These are phyloP conservation scores for Poeciliopsis presidionis DNA, from an alignment of 2,797 vertebrate species.

Conservation along the genomic window DNA sequence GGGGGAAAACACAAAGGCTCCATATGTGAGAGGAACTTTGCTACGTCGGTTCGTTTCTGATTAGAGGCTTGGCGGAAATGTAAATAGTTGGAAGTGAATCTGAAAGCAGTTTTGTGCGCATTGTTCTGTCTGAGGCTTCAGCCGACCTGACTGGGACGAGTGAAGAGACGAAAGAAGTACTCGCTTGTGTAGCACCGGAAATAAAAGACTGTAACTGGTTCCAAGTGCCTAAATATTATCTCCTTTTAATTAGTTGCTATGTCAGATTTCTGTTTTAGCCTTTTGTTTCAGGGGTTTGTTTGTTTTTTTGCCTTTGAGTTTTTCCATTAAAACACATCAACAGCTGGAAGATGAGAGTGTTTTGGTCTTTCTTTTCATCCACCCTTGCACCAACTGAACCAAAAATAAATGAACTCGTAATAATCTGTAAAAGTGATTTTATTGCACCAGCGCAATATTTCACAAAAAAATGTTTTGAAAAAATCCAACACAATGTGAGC, in stretches of 20 bases:
- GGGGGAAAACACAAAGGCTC: slow-evolving; percentile 45
- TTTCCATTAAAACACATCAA: slow-evolving; percentile 65
- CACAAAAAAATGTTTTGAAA: not conserved
- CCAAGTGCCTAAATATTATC: slow-evolving; percentile 78
- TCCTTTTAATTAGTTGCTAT: slow-evolving; percentile 54
- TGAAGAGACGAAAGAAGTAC: slow-evolving; percentile 72
- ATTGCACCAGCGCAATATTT: not conserved
- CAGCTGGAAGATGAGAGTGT: slow-evolving; percentile 35
- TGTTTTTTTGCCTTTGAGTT: slow-evolving; percentile 58
- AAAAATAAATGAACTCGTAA: not conserved
- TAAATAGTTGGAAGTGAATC: slow-evolving; percentile 67
- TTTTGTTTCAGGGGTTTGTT: slow-evolving; percentile 63
- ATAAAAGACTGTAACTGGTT: slow-evolving; percentile 68
- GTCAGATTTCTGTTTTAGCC: slow-evolving; percentile 60
- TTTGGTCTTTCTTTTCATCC: slow-evolving; percentile 50
- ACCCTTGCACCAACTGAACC: not conserved
- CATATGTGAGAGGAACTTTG: slow-evolving; percentile 45
- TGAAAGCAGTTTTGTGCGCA: slow-evolving; percentile 36
- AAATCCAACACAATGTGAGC: not conserved
- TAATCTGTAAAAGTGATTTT: not conserved
- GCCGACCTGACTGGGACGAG: slow-evolving; percentile 50
- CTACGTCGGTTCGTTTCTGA: slow-evolving; percentile 42
- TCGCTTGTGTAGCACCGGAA: slow-evolving; percentile 57
- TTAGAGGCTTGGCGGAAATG: slow-evolving; percentile 53
- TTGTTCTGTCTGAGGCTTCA: slow-evolving; percentile 74